Base-by-base conservation (phyloP, 2,888 invertebrate genomes). In the Cerastoderma edule region DNA sequence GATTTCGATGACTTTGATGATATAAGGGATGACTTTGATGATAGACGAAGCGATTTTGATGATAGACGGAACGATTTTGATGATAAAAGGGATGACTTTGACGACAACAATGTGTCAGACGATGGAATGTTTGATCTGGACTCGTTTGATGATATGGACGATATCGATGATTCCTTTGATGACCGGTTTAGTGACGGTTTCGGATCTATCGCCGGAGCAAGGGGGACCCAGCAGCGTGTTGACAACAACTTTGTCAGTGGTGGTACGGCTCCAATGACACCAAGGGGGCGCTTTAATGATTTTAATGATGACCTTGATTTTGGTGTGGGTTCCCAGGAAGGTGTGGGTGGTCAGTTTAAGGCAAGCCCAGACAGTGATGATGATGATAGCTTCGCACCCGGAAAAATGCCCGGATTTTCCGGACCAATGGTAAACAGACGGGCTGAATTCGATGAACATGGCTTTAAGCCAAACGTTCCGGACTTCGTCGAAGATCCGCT, bases 401-500 rank as follows among this genome's bases (percentile, higher is more conserved):
- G n/a, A n/a, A n/a, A n/a, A n/a, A n/a, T n/a, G n/a, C n/a, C n/a
- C n/a, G n/a, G n/a, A n/a, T n/a, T n/a, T n/a, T n/a, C n/a, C n/a
- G n/a, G n/a, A n/a, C n/a, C n/a, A n/a, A n/a, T n/a, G n/a, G n/a
- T n/a, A n/a, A n/a, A n/a, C n/a, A n/a, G n/a, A n/a, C n/a, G n/a
- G n/a, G n/a, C n/a, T n/a, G n/a, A n/a, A n/a, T n/a, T n/a, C n/a
- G 60, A 60, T 32, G 28, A 5, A 3, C 10, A 39, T 24, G 13
- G 24, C 27, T 22, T 60, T 4, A 60, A 60, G 1, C 39, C 60
- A 39, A 4, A 2, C 2, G 32, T 30, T 39, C 39, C 60, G 4
- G 60, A 39, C 13, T 60, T 60, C 27, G 39, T 60, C 27, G 60
- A 60, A 5, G 33, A 60, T 60, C 39, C 27, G 10, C 19, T 60